Base-by-base conservation (phyloP, 2,888 invertebrate species). In the Lepeophtheirus nordmannii region DNA sequence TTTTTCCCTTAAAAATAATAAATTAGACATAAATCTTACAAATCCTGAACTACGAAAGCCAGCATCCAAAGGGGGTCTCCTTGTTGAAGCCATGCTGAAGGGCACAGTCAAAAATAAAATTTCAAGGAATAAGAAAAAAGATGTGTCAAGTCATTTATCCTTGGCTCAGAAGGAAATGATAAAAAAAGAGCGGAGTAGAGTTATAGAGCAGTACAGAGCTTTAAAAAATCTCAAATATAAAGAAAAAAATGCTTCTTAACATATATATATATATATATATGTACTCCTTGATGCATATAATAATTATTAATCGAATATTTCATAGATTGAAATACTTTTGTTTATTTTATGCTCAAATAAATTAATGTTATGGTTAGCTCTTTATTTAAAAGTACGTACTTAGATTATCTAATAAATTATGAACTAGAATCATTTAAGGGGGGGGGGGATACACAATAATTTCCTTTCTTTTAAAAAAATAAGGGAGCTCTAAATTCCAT, bases 161-260 rank as follows among this genome's bases (percentile, higher is more conserved):
- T 30, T 61, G 61, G 61, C 61, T 37, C 22, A 37, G 9, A 22
- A 61, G 9, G 5, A 61, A 39, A 61, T 61, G 11, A 5, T 22
- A 7, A 10, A 39, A 20, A 20, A 1, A 8, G 58, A 58, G 14
- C 58, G 58, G 14, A 58, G 14, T 37, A 39, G 39, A 5, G 37
- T 61, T 10, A 37, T 61, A 14, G 61, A 61, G 39, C 61, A 61
- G 10, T 61, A 61, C 20, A 22, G 61, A n/a, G 61, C 61, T 20
- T 7, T 61, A n/a, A 61, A 61, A 17, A n/a, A 30, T 14, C 61
- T 30, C 11, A 61, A 39, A 17, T 37, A 14, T 12, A 22, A 23
- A 58, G 23, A 10, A 58, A 17, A 58, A 58, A 58, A 58, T 30
- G 30, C 30, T 30, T 2, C 30, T 30, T 30, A 30, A 30, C 7